These are phyloP conservation scores for Sardinella longiceps DNA, from an alignment of 2,797 vertebrate genomes.

Conservation along the genomic window DNA sequence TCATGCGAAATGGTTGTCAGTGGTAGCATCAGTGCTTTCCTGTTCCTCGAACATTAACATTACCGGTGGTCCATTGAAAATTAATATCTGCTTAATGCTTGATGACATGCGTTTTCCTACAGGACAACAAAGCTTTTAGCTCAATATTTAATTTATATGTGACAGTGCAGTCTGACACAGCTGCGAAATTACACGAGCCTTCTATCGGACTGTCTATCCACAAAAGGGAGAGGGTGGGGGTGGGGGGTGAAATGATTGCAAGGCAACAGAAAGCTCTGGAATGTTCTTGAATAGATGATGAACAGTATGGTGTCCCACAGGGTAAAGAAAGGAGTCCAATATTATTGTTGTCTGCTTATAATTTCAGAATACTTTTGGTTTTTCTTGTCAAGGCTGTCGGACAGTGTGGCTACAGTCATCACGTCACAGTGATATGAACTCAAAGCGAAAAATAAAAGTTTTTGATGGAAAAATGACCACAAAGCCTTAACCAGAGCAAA, in stretches of 20 bases:
- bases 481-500: constrained; percentile 8
- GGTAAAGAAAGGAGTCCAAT: constrained; percentile 39
- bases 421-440: constrained; percentile 35
- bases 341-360: constrained; percentile 33
- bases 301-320: constrained; percentile 42
- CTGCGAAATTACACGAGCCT: constrained; percentile 65
- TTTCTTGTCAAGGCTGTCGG: constrained; percentile 37
- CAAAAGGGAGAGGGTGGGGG: constrained; percentile 50
- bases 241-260: constrained; percentile 39
- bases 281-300: constrained; percentile 48
- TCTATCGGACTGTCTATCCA: constrained; percentile 67
- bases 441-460: constrained; percentile 12
- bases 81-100: constrained; percentile 76
- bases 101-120: constrained; percentile 73
- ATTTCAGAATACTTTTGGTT: constrained; percentile 41
- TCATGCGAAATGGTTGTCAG: constrained; percentile 25
- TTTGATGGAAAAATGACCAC: constrained; percentile 7
- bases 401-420: constrained; percentile 39
- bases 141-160: constrained; percentile 75
- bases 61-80: constrained; percentile 71
- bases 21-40: constrained; percentile 43
- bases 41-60: constrained; percentile 66
- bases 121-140: constrained; percentile 67
- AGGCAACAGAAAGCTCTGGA: constrained; percentile 56
- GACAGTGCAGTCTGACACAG: constrained; percentile 67